Evolutionary conservation across 2,113 vertebrate species (phyloP).

Genomic region (Gadus chalcogrammus): DNA sequence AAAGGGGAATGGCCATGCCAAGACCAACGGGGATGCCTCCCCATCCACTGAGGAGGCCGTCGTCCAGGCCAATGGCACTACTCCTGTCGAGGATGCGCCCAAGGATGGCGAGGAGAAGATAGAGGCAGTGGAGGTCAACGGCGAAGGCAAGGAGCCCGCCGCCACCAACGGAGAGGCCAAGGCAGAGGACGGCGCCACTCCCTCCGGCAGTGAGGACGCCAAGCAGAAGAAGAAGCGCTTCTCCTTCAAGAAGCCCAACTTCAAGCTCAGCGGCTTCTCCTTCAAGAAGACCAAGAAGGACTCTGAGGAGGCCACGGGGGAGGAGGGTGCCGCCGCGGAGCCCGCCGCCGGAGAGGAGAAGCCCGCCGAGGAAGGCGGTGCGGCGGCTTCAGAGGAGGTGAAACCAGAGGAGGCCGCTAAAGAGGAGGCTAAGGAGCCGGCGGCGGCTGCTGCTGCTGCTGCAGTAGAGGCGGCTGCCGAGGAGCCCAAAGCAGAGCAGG

Average conservation of each 20-base stretch:
- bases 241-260: conserved; percentile 91
- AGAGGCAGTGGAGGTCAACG: conserved; percentile 57
- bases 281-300: conserved; percentile 88
- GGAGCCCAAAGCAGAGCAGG: conserved; percentile 49
- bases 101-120: conserved; percentile 67
- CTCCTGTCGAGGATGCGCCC: conserved; percentile 78
- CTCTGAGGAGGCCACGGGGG: conserved; percentile 71
- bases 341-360: conserved; percentile 58
- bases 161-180: conserved; percentile 78
- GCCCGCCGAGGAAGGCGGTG: conserved; percentile 56
- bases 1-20: conserved; percentile 88
- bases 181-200: conserved; percentile 61
- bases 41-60: conserved; percentile 80
- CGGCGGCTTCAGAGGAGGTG: conserved; percentile 23
- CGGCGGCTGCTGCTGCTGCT: conserved; percentile 21
- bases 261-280: conserved; percentile 86
- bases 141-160: conserved; percentile 71
- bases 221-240: conserved; percentile 97
- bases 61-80: conserved; percentile 83
- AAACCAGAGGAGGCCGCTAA: conserved; percentile 9
- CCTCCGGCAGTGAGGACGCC: conserved; percentile 80
- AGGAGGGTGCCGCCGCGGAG: conserved; percentile 59
- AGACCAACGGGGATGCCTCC: conserved; percentile 78
- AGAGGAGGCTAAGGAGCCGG: conserved; percentile 29
- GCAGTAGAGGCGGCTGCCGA: conserved; percentile 44